Evolutionary conservation across 2,888 invertebrate genomes (phyloP).

Genomic region (Monopis laevigella): DNA sequence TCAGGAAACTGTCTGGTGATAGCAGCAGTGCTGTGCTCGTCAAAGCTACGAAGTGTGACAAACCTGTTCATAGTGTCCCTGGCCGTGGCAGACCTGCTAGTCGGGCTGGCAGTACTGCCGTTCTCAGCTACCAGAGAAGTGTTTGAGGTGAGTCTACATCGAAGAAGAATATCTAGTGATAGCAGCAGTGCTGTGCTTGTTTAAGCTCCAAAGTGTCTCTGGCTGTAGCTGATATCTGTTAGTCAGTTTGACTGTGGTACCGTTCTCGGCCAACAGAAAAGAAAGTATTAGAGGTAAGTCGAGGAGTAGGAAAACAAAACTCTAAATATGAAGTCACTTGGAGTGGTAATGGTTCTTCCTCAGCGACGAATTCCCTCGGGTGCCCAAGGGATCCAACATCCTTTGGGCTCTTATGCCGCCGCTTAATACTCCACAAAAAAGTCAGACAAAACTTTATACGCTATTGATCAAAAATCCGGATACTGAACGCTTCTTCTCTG

Average conservation of each 20-base stretch:
- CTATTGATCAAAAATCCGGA: too few relatives aligned
- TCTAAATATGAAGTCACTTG: too few relatives aligned
- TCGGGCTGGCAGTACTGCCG: slow-evolving; percentile 95
- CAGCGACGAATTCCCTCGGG: too few relatives aligned
- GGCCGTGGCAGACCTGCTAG: slow-evolving; percentile 94
- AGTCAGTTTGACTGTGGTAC: slow-evolving; percentile 94
- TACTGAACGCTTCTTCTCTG: too few relatives aligned
- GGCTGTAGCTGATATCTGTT: slow-evolving; percentile 94
- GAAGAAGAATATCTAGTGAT: slow-evolving; percentile 85
- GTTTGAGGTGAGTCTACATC: slow-evolving; percentile 72
- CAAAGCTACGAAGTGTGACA: slow-evolving; percentile 93
- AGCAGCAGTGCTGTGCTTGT: slow-evolving; percentile 89
- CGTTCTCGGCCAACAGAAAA: slow-evolving; percentile 95
- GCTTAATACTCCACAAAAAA: too few relatives aligned
- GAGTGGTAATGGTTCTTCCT: too few relatives aligned
- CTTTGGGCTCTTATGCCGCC: too few relatives aligned
- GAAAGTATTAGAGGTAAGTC: slow-evolving; percentile 88
- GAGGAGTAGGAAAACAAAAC: too few relatives aligned
- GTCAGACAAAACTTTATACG: too few relatives aligned
- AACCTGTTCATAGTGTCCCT: slow-evolving; percentile 97
- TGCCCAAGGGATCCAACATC: too few relatives aligned
- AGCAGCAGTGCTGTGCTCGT: slow-evolving; percentile 89
- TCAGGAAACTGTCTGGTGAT: slow-evolving; percentile 88
- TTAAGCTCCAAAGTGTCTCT: slow-evolving; percentile 94
- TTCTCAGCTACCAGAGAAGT: slow-evolving; percentile 96